phyloP scores from a whole-genome alignment of 92 coral and sea anemone genomes.

The Palythoa heliodiscus region DNA sequence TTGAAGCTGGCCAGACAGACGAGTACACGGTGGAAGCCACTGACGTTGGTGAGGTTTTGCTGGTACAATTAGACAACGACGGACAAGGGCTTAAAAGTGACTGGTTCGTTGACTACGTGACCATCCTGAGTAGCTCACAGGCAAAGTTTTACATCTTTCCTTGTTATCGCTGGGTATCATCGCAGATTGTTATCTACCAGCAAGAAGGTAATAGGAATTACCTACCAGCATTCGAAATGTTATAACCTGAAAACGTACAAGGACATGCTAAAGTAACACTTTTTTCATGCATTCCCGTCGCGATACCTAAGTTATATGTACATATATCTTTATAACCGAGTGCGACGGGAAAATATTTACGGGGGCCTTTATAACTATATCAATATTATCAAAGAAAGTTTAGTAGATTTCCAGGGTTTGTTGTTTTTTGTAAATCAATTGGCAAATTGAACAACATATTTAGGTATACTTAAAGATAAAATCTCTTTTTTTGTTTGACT shows the following conservation, averaged over 20 bases:
- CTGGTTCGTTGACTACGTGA: constrained; percentile 72
- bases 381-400: no score
- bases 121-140: constrained; percentile 40
- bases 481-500: neutral
- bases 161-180: constrained; percentile 74
- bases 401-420: no score
- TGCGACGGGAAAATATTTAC: no score
- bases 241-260: no score
- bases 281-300: no score
- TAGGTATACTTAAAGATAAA: neutral
- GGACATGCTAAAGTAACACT: no score
- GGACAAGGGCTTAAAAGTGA: constrained; percentile 51
- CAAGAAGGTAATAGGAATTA: constrained; percentile 48
- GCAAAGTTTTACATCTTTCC: constrained; percentile 64
- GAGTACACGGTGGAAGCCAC: constrained; percentile 58
- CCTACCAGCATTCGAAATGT: neutral
- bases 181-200: constrained; percentile 52
- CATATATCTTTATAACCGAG: no score
- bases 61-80: constrained; percentile 52
- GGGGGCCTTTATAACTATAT: no score
- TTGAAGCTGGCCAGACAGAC: constrained; percentile 77
- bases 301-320: no score
- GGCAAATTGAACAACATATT: no score
- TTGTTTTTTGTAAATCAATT: no score
- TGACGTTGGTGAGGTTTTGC: constrained; percentile 71